These are phyloP conservation scores for Globicephala melas DNA, from an alignment of 2,113 vertebrate genomes.

Conservation along the genomic window DNA sequence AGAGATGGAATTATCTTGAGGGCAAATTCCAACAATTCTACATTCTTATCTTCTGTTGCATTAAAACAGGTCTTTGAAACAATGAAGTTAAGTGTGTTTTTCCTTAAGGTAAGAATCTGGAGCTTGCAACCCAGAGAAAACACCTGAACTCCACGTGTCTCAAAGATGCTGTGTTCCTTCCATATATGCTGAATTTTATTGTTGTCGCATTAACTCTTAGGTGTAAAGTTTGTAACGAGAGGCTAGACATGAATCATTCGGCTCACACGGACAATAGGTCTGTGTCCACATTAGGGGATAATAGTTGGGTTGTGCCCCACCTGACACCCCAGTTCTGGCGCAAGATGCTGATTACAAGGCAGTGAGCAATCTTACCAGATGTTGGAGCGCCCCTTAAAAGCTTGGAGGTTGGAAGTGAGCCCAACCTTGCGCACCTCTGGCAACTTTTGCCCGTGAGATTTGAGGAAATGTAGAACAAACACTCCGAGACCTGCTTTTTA, in stretches of 20 bases:
- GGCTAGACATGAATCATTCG: accelerated
- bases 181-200: not conserved
- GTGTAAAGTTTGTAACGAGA: not conserved
- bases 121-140: not conserved
- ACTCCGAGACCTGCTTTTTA: not conserved
- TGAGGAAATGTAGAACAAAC: not conserved
- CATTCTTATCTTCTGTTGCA: not conserved
- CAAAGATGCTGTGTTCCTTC: not conserved
- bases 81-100: accelerated
- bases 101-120: not conserved
- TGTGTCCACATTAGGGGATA: not conserved
- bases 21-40: not conserved
- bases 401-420: not conserved
- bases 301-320: not conserved
- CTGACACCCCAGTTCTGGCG: not conserved
- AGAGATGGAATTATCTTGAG: not conserved
- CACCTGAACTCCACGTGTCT: accelerated
- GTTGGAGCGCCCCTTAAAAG: not conserved
- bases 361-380: not conserved
- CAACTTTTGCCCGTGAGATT: not conserved
- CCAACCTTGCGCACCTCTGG: not conserved
- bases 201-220: not conserved
- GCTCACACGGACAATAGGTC: not conserved
- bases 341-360: not conserved
- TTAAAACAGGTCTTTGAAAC: not conserved